Percentiles rank a stretch among this genome's conserved stretches.
phyloP scores from a whole-genome alignment of 2,888 invertebrate species.

The Ophioninae sp. region DNA sequence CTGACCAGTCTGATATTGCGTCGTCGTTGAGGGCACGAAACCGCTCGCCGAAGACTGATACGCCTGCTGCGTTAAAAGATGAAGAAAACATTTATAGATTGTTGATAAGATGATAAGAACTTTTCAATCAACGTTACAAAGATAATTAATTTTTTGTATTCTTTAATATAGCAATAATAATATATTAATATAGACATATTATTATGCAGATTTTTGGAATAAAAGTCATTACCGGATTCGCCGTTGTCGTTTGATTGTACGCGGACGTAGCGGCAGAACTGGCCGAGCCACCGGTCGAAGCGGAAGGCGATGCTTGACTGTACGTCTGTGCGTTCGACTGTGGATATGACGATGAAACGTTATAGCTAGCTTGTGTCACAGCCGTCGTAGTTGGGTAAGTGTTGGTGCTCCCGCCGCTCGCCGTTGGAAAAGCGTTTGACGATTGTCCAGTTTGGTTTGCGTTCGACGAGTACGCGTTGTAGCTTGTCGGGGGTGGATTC shows the following conservation, averaged over 20 bases:
- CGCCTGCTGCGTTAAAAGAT: slow-evolving; percentile 65
- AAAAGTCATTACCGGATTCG: slow-evolving; percentile 73
- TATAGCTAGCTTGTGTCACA: slow-evolving; percentile 77
- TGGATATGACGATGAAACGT: slow-evolving; percentile 74
- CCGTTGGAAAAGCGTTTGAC: slow-evolving; percentile 81
- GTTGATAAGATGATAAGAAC: not conserved
- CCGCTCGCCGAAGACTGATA: slow-evolving; percentile 76
- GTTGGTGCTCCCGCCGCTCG: slow-evolving; percentile 82
- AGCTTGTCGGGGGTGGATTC: slow-evolving; percentile 74
- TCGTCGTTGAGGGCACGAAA: slow-evolving; percentile 77
- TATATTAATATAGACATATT: too few species aligned
- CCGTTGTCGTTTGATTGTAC: slow-evolving; percentile 77
- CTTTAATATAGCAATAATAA: too few species aligned
- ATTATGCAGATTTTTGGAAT: too few species aligned
- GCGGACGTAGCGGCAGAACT: slow-evolving; percentile 70
- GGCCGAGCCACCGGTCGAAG: slow-evolving; percentile 68
- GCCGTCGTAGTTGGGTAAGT: slow-evolving; percentile 77
- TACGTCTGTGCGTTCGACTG: slow-evolving; percentile 77
- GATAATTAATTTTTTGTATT: too few species aligned
- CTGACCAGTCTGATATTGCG: slow-evolving; percentile 77
- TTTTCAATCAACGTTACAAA: not conserved
- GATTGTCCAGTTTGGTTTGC: slow-evolving; percentile 82
- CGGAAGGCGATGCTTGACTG: slow-evolving; percentile 77
- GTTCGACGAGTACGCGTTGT: slow-evolving; percentile 82
- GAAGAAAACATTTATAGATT: not conserved